Conservation (phyloP, 2,113 vertebrate genomes). For the Peucedramus taeniatus region DNA sequence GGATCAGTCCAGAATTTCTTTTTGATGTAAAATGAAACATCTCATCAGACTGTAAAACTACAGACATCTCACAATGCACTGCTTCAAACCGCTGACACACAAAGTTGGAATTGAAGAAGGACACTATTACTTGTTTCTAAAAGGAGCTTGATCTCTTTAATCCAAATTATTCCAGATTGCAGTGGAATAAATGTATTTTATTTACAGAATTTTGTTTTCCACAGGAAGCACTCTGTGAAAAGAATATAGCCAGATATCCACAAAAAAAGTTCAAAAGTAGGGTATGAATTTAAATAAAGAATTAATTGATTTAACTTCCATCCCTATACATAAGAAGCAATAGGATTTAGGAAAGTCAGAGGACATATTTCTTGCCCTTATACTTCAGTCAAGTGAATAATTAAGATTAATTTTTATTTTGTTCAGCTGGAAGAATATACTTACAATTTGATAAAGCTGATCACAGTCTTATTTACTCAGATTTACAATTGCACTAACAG, state of each 20-base stretch:
- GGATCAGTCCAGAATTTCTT: background rate
- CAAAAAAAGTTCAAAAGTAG: background rate
- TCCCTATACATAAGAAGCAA: background rate
- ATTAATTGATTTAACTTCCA: background rate
- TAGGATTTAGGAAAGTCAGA: background rate
- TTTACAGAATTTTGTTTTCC: background rate
- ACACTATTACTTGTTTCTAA: background rate
- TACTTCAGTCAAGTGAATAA: background rate
- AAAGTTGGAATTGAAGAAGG: background rate
- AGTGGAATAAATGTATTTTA: background rate
- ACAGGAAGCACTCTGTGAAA: background rate
- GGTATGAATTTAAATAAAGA: background rate
- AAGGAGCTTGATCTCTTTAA: background rate
- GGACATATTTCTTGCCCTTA: background rate
- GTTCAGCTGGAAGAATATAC: background rate
- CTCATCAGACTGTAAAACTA: background rate
- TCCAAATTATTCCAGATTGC: background rate
- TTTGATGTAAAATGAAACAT: background rate
- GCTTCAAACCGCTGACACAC: background rate
- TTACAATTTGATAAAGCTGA: background rate
- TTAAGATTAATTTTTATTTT: background rate
- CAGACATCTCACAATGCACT: background rate
- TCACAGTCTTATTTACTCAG: background rate
- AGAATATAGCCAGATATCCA: background rate
- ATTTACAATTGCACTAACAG: background rate